Evolutionary conservation across 53 echinoderm and acorn worm genomes (phyloP), one percentile per base, ranked within the genome.

Genomic region (Patiria pectinifera): DNA sequence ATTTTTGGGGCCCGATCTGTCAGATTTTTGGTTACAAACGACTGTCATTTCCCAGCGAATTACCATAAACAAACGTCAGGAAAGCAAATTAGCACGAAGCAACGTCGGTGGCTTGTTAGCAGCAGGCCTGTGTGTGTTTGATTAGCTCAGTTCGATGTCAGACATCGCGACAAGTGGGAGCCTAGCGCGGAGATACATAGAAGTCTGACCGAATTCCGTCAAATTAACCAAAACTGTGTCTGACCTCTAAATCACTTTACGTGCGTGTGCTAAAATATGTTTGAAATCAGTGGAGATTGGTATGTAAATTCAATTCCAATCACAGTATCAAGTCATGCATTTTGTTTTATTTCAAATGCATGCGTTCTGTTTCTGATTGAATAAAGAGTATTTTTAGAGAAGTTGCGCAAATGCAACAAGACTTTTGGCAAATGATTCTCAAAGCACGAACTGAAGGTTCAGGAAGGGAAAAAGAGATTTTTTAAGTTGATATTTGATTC

Each of bases 1-100:
- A 45, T 53, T 72, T 75, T 86, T 24, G n/a, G 45, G 53, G 76
- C 9, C 78, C 18, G 59, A 76, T 45, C 62, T 62, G 25, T 69
- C 90, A 90, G 90, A 69, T 61, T 35, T 66, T 59, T 35, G 53
- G 25, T 87, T 47, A 87, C 90, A 66, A 81, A 90, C 77, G 90
- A 90, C 81, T 22, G 46, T 48, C 80, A 90, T 90, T 81, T 81
- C 62, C 80, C 48, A 43, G 62, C 12, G 25, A 80, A 90, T 90
- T 77, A 90, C 81, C 62, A 66, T 77, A 77, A 80, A 81, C 90
- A 90, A 90, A 90, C 48, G 43, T 22, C 81, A 81, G 82, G 9
- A 45, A 76, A 79, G 22, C 21, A 61, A 62, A 78, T 78, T 76
- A 77, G 44, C 76, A 79, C 5, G 18, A 12, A 60, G 78, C 59